Base-by-base conservation (phyloP, 64 coral and sea anemone species). In the Acropora tenuis region DNA sequence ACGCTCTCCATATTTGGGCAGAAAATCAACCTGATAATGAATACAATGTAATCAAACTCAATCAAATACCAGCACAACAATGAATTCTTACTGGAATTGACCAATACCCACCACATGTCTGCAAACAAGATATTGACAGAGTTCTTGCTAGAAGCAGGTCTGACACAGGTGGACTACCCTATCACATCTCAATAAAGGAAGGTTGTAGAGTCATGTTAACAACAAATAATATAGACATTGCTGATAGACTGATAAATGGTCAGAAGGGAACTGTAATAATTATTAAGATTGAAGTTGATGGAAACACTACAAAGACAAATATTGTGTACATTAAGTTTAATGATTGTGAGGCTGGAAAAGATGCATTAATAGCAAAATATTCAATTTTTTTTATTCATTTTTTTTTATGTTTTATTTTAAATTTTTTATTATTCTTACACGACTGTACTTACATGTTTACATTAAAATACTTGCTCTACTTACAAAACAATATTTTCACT, bases 21-120 rank as follows among this genome's bases (percentile, higher is more conserved):
- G 87, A 84, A 17, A 93, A 89, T 93, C 5, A 80, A 82, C 85
- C 91, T 88, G 91, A 82, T 30, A 30, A 88, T 93, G 42, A 93
- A 88, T 83, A 93, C 43, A 93, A 93, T 76, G 20, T 6, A 48
- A 88, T 41, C 13, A 82, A 47, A 50, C 72, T 89, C 0, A 83
- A 89, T 82, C 86, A 93, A 93, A 83, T 84, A 83, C 71, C 77
- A 83, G 50, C 57, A 89, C 92, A 87, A 57, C 19, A 83, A 84
- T 83, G 68, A 5, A 83, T 68, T 83, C 92, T 93, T 68, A 93
- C 69, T 69, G 92, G 78, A 83, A 82, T 78, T 76, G 92, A 88
- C 79, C 92, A 93, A 89, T 84, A 93, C 18, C 92, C 53, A 52
- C 77, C 13, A 83, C 41, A 89, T 83, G 92, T 89, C 43, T 66